Base-by-base conservation (phyloP, 2,888 invertebrate species). In the Heterodera filipjevi region DNA sequence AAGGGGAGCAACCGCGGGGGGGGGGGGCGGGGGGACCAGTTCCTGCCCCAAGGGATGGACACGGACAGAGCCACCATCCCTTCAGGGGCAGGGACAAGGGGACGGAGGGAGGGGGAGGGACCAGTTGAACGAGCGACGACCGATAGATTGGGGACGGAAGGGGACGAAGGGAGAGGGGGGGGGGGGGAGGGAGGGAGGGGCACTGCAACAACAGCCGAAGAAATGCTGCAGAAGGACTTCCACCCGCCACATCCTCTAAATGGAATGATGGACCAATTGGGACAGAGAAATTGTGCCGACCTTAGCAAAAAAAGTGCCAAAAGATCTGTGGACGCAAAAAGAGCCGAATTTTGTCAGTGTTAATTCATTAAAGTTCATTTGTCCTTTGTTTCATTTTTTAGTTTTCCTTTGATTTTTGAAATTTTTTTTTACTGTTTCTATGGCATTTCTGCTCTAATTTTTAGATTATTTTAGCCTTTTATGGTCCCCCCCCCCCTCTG, bases 71-170 rank as follows among this genome's bases (percentile, higher is more conserved):
- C 5, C 59, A 14, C 3, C 12, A 5, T 12, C 44, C 44, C n/a
- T n/a, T n/a, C 6, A 53, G 53, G 49, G 53, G 22, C 53, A 5
- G 19, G 16, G 49, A 49, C 49, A 22, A 59, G 59, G 59, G 27
- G 19, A 10, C n/a, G n/a, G 59, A 27, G 59, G 59, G 59, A 1
- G 19, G 49, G 49, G 49, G 49, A 49, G 6, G 16, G 59, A 59
- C 59, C 59, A 59, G 59, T 59, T 59, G 59, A 22, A n/a, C n/a
- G 59, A 39, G 39, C 39, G 39, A 39, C 59, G 59, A 59, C 59
- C 59, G 59, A 59, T 59, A 27, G 59, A 59, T n/a, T 59, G n/a
- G 27, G n/a, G 59, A 39, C 39, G 12, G 39, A 39, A 12, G 8
- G 2, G 12, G 1, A 12, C 1, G 39, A 6, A 10, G 39, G 8